A percentile compares a stretch with the other conserved stretches of the same genome.
These are phyloP conservation scores for Neomorphus geoffroyi DNA, from an alignment of 2,797 vertebrate genomes.

Conservation along the genomic window DNA sequence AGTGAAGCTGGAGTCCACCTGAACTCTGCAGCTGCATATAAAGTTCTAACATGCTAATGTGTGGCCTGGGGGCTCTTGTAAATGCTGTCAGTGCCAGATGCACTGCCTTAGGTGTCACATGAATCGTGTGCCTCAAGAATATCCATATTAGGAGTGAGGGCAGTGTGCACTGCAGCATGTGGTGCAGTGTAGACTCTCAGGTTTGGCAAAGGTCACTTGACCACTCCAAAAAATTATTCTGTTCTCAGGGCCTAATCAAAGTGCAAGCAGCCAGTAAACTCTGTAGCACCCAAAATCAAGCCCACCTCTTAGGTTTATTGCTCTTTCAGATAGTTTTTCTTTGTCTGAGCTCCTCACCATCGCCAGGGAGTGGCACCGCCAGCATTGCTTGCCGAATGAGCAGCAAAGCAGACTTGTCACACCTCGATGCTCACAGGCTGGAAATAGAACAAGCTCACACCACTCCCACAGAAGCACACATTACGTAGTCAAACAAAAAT, in stretches of 20 bases:
- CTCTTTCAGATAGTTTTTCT: not conserved
- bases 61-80: not conserved
- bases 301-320: rapidly evolving
- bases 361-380: not conserved
- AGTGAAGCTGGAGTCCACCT: not conserved
- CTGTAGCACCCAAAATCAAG: not conserved
- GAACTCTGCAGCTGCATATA: not conserved
- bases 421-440: conserved; percentile 12
- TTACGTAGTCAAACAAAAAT: conserved; percentile 64
- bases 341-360: not conserved
- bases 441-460: conserved; percentile 61
- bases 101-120: not conserved
- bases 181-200: too few species aligned
- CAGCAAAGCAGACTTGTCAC: not conserved
- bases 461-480: conserved; percentile 44
- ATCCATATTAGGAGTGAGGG: not conserved
- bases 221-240: not conserved
- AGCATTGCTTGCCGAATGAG: not conserved
- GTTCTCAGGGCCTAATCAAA: not conserved
- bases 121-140: rapidly evolving
- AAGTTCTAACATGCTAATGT: not conserved
- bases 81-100: not conserved
- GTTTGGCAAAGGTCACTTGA: not conserved
- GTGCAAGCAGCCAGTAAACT: not conserved
- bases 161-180: not conserved